These are phyloP conservation scores for Nylanderia fulva DNA, from an alignment of 1,140 invertebrate genomes.

Conservation along the genomic window DNA sequence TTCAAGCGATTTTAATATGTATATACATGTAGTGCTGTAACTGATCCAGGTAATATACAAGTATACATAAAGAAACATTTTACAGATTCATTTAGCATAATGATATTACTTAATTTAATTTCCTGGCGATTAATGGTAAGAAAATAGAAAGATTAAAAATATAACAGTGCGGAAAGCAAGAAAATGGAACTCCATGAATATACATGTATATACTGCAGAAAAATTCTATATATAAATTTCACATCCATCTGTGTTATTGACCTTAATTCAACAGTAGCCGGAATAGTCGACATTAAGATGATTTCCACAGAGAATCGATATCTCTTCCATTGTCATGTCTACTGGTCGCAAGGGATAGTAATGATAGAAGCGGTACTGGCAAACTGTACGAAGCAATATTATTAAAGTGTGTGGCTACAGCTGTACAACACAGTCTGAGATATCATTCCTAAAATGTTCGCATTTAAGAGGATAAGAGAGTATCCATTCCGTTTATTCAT, in stretches of 20 bases:
- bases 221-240: conserved; percentile 12
- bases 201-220: conserved; percentile 18
- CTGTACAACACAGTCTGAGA: not conserved
- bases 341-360: conserved; percentile 17
- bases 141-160: conserved; percentile 37
- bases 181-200: conserved; percentile 19
- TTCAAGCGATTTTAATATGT: not conserved
- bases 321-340: conserved; percentile 15
- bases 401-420: not conserved
- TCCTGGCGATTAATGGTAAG: conserved; percentile 2
- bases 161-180: not conserved
- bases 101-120: not conserved
- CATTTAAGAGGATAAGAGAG: not conserved
- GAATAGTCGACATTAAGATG: conserved; percentile 28
- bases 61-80: not conserved
- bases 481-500: not conserved
- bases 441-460: conserved; percentile 15
- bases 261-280: conserved; percentile 41
- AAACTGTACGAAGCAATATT: not conserved
- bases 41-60: not conserved
- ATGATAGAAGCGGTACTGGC: conserved; percentile 8
- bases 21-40: not conserved
- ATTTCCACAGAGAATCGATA: conserved; percentile 52
- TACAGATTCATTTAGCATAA: conserved; percentile 27
- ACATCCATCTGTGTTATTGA: conserved; percentile 41